These are phyloP conservation scores for Cantharis lateralis DNA, from an alignment of 2,888 invertebrate species.

Conservation along the genomic window DNA sequence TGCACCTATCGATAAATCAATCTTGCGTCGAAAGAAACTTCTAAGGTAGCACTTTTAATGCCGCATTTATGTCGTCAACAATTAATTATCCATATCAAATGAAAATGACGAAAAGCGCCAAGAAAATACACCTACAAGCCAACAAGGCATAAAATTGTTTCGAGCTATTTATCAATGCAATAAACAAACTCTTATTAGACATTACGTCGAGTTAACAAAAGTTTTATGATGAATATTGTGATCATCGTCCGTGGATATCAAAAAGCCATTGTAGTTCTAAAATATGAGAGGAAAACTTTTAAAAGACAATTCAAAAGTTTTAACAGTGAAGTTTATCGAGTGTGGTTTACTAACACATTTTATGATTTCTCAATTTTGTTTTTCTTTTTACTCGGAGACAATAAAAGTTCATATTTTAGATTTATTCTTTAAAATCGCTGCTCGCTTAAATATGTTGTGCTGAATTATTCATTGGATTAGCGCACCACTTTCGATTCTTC, in stretches of 20 bases:
- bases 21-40: not conserved
- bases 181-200: not conserved
- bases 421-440: not conserved
- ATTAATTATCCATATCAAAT: not conserved
- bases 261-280: not conserved
- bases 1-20: not conserved
- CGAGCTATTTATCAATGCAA: not conserved
- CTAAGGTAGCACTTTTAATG: not conserved
- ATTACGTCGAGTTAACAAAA: not conserved
- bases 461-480: not conserved
- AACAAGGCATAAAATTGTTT: not conserved
- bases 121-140: not conserved
- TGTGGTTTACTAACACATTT: not conserved
- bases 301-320: not conserved
- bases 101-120: not conserved
- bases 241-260: not conserved
- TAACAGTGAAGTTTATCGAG: not conserved
- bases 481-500: not conserved
- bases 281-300: not conserved
- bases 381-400: not conserved
- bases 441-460: not conserved
- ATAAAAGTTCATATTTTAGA: not conserved
- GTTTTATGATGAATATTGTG: not conserved
- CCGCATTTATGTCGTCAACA: not conserved
- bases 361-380: not conserved